Conservation (phyloP, 2,113 vertebrate species). For the Perca fluviatilis region DNA sequence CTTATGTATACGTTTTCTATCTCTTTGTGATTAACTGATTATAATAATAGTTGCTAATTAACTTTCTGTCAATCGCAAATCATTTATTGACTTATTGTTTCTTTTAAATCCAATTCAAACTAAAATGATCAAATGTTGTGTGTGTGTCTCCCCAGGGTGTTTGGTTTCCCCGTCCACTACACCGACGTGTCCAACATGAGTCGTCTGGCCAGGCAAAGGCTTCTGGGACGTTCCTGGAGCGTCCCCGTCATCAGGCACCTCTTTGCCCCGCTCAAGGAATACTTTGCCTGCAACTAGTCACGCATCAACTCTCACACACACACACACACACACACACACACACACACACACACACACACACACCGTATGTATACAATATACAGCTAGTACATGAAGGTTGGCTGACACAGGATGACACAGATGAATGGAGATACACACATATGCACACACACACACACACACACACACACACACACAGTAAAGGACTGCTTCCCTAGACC, state of each 20-base stretch:
- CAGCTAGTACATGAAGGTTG: conserved; percentile 74
- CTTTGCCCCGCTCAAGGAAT: conserved; percentile 98
- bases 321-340: conserved; percentile 33
- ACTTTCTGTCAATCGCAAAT: neutral
- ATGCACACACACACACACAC: conserved; percentile 14
- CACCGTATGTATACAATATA: conserved; percentile 42
- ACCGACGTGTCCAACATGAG: conserved; percentile 99
- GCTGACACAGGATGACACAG: conserved; percentile 56
- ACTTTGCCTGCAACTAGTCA: conserved; percentile 96
- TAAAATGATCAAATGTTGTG: neutral
- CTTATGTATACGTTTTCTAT: neutral
- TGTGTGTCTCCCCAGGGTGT: conserved; percentile 86
- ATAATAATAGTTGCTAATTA: neutral
- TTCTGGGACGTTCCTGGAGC: conserved; percentile 98
- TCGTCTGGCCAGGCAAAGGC: conserved; percentile 96
- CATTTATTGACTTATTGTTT: neutral
- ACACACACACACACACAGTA: conserved; percentile 57
- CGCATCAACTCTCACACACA: conserved; percentile 53
- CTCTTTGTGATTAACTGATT: neutral
- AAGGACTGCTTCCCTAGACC: conserved; percentile 72
- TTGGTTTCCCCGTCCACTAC: conserved; percentile 98
- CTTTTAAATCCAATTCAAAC: neutral
- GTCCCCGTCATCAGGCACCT: conserved; percentile 99
- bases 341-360: conserved; percentile 22
- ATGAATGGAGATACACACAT: conserved; percentile 21